phyloP scores from a whole-genome alignment of 2,113 vertebrate species.

The Silurus meridionalis region DNA sequence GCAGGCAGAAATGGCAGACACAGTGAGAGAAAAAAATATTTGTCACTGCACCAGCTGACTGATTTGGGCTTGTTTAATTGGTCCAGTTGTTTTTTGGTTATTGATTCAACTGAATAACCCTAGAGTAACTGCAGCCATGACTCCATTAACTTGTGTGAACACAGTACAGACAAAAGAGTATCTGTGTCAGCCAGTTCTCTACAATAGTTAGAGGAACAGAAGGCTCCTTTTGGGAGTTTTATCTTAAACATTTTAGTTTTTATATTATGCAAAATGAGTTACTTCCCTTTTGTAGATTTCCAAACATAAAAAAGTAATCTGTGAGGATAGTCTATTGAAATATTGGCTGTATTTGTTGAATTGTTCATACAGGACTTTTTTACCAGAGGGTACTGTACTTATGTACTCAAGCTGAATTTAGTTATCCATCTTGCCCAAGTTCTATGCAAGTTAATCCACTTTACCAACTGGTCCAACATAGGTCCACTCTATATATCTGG shows the following conservation, averaged over 20 bases:
- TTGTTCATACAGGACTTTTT: neutral
- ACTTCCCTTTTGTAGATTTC: slow-evolving; percentile 31
- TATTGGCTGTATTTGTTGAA: neutral
- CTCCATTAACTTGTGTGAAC: neutral
- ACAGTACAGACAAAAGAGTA: neutral
- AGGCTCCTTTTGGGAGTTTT: neutral
- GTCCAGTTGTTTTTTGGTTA: neutral
- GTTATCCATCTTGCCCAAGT: neutral
- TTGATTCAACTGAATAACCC: neutral
- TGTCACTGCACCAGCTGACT: neutral
- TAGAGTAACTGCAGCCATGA: neutral
- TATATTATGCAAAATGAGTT: slow-evolving; percentile 22
- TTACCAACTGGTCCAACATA: neutral
- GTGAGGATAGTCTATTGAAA: neutral
- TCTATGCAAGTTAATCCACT: neutral
- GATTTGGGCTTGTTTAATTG: neutral
- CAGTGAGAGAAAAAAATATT: neutral
- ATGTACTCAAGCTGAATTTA: neutral
- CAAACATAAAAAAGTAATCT: slow-evolving; percentile 6
- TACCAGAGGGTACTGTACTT: neutral
- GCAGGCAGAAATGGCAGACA: neutral
- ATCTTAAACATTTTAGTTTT: slow-evolving; percentile 25
- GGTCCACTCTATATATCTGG: neutral
- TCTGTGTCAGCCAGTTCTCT: neutral
- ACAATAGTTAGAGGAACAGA: neutral